Conservation (phyloP, 2,888 invertebrate genomes). For the Xestia xanthographa region DNA sequence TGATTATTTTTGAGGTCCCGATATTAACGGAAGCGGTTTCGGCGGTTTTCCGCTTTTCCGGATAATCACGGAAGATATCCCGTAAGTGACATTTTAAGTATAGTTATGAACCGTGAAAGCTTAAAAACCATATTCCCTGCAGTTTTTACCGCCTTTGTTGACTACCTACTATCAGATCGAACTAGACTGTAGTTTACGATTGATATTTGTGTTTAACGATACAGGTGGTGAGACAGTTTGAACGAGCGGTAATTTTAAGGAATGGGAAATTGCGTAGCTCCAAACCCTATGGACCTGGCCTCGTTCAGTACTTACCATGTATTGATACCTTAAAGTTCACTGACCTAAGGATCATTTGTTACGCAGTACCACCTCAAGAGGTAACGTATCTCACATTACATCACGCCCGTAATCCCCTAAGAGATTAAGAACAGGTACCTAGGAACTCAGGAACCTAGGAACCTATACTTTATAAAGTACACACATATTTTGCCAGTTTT, state of each 20-base stretch:
- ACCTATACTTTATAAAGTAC: too few relatives aligned
- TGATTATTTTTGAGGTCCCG: too few relatives aligned
- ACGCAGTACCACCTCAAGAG: slow-evolving; percentile 98
- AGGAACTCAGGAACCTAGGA: too few relatives aligned
- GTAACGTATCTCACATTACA: slow-evolving; percentile 85
- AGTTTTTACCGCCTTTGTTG: neutral
- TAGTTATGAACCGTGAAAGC: too few relatives aligned
- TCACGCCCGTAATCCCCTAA: neutral
- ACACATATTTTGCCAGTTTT: neutral
- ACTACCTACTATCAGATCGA: neutral
- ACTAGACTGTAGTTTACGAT: neutral
- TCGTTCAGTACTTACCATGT: slow-evolving; percentile 97
- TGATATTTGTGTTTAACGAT: neutral
- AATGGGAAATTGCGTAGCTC: slow-evolving; percentile 93
- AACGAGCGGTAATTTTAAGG: slow-evolving; percentile 95
- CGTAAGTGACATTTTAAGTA: too few relatives aligned
- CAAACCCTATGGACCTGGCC: slow-evolving; percentile 94
- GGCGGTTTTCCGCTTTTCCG: too few relatives aligned
- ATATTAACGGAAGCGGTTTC: too few relatives aligned
- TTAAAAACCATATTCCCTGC: too few relatives aligned
- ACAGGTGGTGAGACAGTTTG: slow-evolving; percentile 94
- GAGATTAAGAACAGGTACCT: too few relatives aligned
- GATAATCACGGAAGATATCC: too few relatives aligned
- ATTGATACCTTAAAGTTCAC: slow-evolving; percentile 96
- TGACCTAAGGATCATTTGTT: slow-evolving; percentile 96